Evolutionary conservation across 1,140 invertebrate species (phyloP), one percentile per base, ranked within the genome.

Genomic region (Zaprionus ghesquierei): DNA sequence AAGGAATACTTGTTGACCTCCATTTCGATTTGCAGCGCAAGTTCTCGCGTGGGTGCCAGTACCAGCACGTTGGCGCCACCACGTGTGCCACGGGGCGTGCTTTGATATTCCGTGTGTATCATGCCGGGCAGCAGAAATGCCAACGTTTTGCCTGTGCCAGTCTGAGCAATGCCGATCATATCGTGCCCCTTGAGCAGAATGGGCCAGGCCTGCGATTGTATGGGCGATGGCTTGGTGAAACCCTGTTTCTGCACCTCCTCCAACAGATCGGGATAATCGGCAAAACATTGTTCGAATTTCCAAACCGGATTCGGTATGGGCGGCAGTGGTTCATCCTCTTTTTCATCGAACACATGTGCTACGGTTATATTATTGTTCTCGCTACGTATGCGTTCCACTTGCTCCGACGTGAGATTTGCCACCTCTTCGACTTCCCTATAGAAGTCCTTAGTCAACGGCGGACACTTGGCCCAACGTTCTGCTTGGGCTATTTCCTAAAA

Each of bases 81-180:
- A 33, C 97, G 92, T 77, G 97, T 77, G 0, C 77, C 81, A 5
- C 95, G 92, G 0, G 96, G 95, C 10, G 92, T 93, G 20, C 94
- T 90, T 93, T 99, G 98, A 35, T 94, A 94, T 70, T 97, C 96
- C 55, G 97, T 97, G 81, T 98, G 97, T 77, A 98, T 96, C 46
- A 99, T 94, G 13, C 97, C 97, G 31, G 98, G 98, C 29, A 99
- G 89, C 0, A 99, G 92, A 87, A 98, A 99, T 0, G 98, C 97
- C 35, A 98, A 92, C 0, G 98, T 99, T 93, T 96, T 96, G 76
- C 97, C 98, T 29, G 98, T 98, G 64, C 97, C 97, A 25, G 97
- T 98, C 93, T 98, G 98, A 0, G 98, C 97, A 69, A 99, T 98
- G 13, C 98, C 98, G 92, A 98, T 98, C 79, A 98, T 92, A 92